Percentiles rank a stretch among this genome's conserved stretches.
Conservation (phyloP, 2,797 vertebrate genomes). For the Catamblyrhynchus diadema region DNA sequence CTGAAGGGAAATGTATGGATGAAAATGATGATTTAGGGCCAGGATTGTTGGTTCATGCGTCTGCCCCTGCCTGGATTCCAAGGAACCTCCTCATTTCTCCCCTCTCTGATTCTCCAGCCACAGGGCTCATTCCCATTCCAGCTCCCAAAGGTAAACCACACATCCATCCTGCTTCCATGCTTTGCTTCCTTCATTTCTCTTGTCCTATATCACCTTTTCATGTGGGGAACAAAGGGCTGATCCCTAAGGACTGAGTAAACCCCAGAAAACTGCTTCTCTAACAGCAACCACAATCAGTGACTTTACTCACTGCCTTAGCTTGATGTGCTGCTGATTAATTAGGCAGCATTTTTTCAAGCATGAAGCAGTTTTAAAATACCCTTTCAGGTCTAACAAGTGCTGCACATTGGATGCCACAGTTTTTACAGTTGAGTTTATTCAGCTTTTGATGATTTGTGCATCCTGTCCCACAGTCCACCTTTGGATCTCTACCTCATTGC, state of each 20-base stretch:
- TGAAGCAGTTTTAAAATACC: not conserved
- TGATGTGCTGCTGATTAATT: conserved; percentile 25
- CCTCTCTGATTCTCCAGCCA: not conserved
- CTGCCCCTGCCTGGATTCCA: not conserved
- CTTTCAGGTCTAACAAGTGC: not conserved
- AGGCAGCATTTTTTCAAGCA: conserved; percentile 2
- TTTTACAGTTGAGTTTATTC: not conserved
- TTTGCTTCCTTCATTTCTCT: not conserved
- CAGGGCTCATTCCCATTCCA: not conserved
- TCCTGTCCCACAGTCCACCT: not conserved
- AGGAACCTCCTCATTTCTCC: not conserved
- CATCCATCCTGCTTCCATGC: fast-evolving
- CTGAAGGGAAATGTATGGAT: fast-evolving
- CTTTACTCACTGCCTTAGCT: not conserved
- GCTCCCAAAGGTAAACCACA: fast-evolving
- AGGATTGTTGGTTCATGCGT: fast-evolving
- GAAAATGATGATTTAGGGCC: not conserved
- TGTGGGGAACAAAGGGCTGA: not conserved
- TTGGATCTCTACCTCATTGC: not conserved
- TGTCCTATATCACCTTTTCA: not conserved
- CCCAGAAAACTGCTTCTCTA: not conserved
- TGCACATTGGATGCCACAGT: not conserved
- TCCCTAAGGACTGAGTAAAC: not conserved
- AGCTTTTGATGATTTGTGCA: conserved; percentile 1
- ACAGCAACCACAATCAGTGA: not conserved